Evolutionary conservation across 2,797 vertebrate species (phyloP).

Genomic region (Sebastiscus tertius): DNA sequence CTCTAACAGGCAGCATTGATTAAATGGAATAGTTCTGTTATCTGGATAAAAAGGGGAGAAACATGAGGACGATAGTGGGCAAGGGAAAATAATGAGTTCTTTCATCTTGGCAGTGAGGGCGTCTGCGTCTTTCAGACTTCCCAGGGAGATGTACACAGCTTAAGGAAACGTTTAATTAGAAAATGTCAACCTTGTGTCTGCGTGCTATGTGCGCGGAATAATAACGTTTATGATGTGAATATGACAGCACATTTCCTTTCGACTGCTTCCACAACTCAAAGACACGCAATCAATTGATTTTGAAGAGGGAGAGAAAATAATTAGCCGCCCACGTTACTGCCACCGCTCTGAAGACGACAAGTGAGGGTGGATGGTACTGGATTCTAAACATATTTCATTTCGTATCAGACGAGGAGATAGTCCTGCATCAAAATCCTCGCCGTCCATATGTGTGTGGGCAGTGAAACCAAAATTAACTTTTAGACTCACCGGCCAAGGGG

Average conservation of each 20-base stretch:
- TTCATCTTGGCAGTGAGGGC: constrained; percentile 76
- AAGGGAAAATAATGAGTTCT: constrained; percentile 79
- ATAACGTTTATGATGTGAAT: constrained; percentile 68
- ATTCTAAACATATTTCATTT: constrained; percentile 23
- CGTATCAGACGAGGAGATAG: neutral
- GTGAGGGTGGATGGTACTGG: constrained; percentile 1
- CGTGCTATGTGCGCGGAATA: constrained; percentile 62
- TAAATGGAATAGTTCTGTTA: constrained; percentile 77
- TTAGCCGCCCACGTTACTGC: constrained; percentile 56
- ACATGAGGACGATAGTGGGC: constrained; percentile 69
- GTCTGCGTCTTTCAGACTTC: constrained; percentile 70
- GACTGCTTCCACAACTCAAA: constrained; percentile 51
- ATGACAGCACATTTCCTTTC: constrained; percentile 61
- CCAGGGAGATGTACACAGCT: constrained; percentile 78
- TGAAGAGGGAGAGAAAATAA: constrained; percentile 74
- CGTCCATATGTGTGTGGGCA: constrained; percentile 8
- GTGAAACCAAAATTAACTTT: no score
- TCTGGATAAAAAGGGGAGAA: constrained; percentile 73
- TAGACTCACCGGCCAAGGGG: no score
- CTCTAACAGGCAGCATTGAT: constrained; percentile 63
- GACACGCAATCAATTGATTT: constrained; percentile 68
- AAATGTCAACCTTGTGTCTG: constrained; percentile 79
- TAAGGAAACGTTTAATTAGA: constrained; percentile 85
- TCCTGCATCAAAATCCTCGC: neutral
- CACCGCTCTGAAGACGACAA: constrained; percentile 33